phyloP scores from a whole-genome alignment of 1,140 invertebrate genomes.

The Drosophila novamexicana region DNA sequence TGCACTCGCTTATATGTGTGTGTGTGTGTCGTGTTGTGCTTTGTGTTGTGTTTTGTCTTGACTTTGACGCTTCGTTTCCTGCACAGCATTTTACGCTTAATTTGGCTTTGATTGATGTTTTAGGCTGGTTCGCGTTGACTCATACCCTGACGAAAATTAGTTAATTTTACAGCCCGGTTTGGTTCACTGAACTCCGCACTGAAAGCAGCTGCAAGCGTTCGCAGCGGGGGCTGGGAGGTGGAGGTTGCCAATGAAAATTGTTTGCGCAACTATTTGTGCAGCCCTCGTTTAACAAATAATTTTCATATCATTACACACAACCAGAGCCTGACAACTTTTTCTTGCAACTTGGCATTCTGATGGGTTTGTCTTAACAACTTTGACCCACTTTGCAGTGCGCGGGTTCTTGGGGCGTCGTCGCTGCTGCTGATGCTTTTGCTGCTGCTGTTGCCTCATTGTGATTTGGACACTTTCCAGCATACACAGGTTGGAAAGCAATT shows the following conservation, averaged over 20 bases:
- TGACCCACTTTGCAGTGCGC: conserved; percentile 59
- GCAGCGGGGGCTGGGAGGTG: background rate
- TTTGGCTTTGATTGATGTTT: conserved; percentile 81
- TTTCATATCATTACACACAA: conserved; percentile 35
- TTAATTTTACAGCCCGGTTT: conserved; percentile 33
- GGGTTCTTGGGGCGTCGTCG: conserved; percentile 17
- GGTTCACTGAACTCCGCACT: conserved; percentile 62
- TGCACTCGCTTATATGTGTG: conserved; percentile 43
- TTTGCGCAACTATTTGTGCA: background rate
- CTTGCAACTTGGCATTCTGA: conserved; percentile 43
- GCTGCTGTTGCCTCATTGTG: conserved; percentile 23
- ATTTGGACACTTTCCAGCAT: conserved; percentile 46
- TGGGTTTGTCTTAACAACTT: conserved; percentile 32
- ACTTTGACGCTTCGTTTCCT: conserved; percentile 49
- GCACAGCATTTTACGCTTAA: conserved; percentile 74
- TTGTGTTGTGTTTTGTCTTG: conserved; percentile 22
- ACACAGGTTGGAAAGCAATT: conserved; percentile 69
- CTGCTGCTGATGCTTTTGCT: background rate
- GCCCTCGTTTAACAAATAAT: conserved; percentile 36
- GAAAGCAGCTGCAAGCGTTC: conserved; percentile 13
- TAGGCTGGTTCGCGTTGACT: conserved; percentile 42
- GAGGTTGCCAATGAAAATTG: too few relatives aligned
- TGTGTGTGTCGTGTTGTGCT: conserved; percentile 8
- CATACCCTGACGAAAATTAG: conserved; percentile 45
- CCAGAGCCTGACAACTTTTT: conserved; percentile 30